phyloP scores from a whole-genome alignment of 2,113 vertebrate genomes.

The Gambusia affinis region DNA sequence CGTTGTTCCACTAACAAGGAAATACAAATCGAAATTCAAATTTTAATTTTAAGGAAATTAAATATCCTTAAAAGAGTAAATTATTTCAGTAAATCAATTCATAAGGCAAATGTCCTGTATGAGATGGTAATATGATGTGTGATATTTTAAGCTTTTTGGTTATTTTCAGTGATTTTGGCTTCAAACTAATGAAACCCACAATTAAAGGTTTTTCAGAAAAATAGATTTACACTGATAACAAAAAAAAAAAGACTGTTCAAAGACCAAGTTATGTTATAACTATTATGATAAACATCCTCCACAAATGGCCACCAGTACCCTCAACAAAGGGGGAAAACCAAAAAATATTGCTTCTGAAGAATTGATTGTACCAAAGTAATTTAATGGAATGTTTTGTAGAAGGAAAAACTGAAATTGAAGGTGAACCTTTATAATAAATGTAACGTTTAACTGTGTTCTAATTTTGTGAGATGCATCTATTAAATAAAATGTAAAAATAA shows the following conservation, averaged over 20 bases:
- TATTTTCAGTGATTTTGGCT: neutral
- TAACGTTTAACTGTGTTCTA: too few relatives aligned
- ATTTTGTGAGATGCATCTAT: too few relatives aligned
- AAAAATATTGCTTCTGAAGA: too few relatives aligned
- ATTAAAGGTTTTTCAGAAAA: neutral
- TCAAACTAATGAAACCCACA: neutral
- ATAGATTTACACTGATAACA: neutral
- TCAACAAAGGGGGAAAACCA: too few relatives aligned
- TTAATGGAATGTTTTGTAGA: too few relatives aligned
- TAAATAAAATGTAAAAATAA: slow-evolving; percentile 19
- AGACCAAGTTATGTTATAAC: too few relatives aligned
- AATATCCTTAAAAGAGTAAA: neutral
- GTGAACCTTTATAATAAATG: too few relatives aligned
- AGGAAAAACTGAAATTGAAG: too few relatives aligned
- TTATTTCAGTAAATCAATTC: neutral
- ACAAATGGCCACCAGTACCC: too few relatives aligned
- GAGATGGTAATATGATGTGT: neutral
- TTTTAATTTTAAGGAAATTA: neutral
- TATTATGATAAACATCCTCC: too few relatives aligned
- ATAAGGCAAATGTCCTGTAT: too few relatives aligned
- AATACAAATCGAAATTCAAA: neutral
- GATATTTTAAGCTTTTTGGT: neutral
- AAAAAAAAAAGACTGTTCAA: neutral
- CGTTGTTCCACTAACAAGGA: neutral
- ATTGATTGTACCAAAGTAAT: too few relatives aligned